Base-by-base conservation (phyloP, 23 tunicate species). In the Ascidia mentula region DNA sequence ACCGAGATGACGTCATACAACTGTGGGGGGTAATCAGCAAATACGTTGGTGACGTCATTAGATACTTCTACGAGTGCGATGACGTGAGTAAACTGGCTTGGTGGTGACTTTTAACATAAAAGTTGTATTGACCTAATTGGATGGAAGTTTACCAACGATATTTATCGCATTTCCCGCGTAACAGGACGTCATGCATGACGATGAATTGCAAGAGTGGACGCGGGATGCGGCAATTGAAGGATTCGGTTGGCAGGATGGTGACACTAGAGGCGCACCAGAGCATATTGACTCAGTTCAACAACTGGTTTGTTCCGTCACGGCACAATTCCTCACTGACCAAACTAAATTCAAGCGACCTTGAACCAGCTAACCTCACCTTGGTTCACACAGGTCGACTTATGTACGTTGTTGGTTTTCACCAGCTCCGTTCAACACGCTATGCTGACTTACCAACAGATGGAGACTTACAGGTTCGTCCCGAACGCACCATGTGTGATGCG, bases 351-450 rank as follows among this genome's bases (percentile, higher is more conserved):
- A 53, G 1, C 7, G 24, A 53, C 65, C 1, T 53, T 3, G 28
- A 53, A 3, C 13, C 2, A 53, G 28, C 13, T 9, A 42, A 42
- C 12, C 53, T 42, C 20, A 13, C 17, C 37, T 22, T 32, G 37
- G 31, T 26, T 37, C 22, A 45, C 74, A 61, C 72, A 89, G 95
- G 40, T 69, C 37, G 36, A 59, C 31, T 35, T 77, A 53, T 82
- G 79, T 26, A 80, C 86, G 17, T 60, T 76, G 22, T 69, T 90
- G 13, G 79, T 91, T 53, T 91, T 86, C 85, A 91, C 87, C 0
- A 46, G 82, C 34, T 72, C 90, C 0, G 91, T 70, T 1, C 90
- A 86, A n/a, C 91, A 91, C 46, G 83, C 97, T 5, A 84, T 87
- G 0, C 42, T 82, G 18, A 85, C 78, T 45, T 82, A 81, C 60